Base-by-base conservation (phyloP, 2,113 vertebrate species). In the Suricata suricatta region DNA sequence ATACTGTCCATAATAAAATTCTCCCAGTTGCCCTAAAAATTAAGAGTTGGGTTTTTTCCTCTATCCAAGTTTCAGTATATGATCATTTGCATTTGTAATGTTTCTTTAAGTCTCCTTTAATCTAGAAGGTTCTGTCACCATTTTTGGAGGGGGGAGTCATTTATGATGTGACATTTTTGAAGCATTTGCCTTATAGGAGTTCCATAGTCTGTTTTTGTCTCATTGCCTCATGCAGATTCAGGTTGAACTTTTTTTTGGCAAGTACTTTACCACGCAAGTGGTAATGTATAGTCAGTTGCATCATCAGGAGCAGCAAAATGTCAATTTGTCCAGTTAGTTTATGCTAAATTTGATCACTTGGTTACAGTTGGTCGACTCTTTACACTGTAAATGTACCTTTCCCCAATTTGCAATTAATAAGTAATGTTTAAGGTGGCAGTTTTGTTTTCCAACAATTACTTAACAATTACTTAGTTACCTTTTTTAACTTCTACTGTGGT, bases 381-480 rank as follows among this genome's bases (percentile, higher is more conserved):
- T 96, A 17, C 63, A 66, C 74, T 95, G 41, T 83, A 64, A 90
- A 86, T n/a, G 11, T 84, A 89, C 19, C 16, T 90, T 86, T 84
- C 13, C 21, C 7, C 0, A 15, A 41, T 83, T 90, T 94, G 23
- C 47, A 91, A 27, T 76, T 81, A 85, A 3, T 74, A 88, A 88
- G 11, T 90, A 91, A 60, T 93, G 8, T 72, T 92, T 66, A 81
- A 85, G 60, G 11, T 84, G 72, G 44, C 47, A 54, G 50, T 77
- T 96, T 88, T 96, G 66, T 94, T 96, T 95, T 80, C 63, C 14
- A 92, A 6, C 16, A 80, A 35, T 81, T 60, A 60, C 57, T 23
- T 60, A 54, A 8, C 16, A 80, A 35, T 81, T 60, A 60, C 57
- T 60, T 60, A 54, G 16, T 54, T 54, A 23, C 0, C 88, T 66